phyloP scores from a whole-genome alignment of 2,797 vertebrate genomes.

The Myotis pilosus region DNA sequence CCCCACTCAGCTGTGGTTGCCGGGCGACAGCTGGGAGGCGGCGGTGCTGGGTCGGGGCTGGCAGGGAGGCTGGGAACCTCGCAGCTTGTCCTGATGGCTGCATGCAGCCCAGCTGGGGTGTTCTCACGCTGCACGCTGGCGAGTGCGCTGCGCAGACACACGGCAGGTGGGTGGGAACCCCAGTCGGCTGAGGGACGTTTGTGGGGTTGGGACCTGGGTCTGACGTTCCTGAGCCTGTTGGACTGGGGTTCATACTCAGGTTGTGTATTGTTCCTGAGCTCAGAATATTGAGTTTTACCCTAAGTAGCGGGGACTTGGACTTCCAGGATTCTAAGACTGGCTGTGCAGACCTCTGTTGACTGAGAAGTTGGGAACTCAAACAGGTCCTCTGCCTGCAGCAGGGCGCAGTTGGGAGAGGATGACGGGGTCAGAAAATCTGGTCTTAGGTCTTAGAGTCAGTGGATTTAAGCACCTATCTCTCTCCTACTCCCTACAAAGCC shows the following conservation, averaged over 20 bases:
- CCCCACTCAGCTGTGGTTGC: constrained; percentile 43
- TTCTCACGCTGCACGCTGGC: constrained; percentile 63
- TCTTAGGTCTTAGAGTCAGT: constrained; percentile 59
- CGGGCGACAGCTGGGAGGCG: constrained; percentile 59
- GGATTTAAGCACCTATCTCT: constrained; percentile 56
- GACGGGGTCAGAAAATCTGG: constrained; percentile 46
- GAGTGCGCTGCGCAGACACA: constrained; percentile 59
- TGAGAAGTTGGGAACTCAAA: neutral
- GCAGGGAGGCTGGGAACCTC: constrained; percentile 69
- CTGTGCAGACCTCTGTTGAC: neutral
- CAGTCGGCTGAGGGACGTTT: neutral
- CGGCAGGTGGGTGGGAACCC: constrained; percentile 56
- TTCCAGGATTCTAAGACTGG: neutral
- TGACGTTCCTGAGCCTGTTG: neutral
- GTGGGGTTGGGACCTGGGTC: neutral
- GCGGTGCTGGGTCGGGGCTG: neutral
- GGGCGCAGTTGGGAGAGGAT: neutral
- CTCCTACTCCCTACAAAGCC: neutral
- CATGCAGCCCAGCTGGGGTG: constrained; percentile 63
- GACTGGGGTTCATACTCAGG: neutral
- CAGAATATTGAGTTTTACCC: neutral
- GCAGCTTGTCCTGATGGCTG: constrained; percentile 74
- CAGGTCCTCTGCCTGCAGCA: neutral
- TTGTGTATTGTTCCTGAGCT: neutral
- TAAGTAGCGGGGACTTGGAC: neutral